Conservation (phyloP, 2,888 invertebrate species). For the Drosophila tanythrix region DNA sequence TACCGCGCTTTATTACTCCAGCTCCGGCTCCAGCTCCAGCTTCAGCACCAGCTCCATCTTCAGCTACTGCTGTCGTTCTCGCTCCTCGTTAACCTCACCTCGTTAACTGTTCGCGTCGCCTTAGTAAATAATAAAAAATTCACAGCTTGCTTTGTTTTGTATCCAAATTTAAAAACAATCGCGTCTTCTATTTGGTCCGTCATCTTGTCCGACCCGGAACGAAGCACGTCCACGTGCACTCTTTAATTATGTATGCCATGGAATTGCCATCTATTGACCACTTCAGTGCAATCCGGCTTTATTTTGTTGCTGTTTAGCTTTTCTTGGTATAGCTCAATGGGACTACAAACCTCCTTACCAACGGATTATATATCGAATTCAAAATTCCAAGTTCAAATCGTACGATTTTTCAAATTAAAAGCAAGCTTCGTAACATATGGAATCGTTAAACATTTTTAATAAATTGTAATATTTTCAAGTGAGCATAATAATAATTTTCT, state of each 20-base stretch:
- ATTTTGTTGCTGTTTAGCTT: not conserved
- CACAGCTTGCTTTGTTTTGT: conserved; percentile 60
- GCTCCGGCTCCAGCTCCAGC: conserved; percentile 9
- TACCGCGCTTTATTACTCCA: conserved; percentile 64
- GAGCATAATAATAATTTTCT: not conserved
- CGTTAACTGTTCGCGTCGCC: conserved; percentile 51
- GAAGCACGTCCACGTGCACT: conserved; percentile 33
- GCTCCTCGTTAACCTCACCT: conserved; percentile 35
- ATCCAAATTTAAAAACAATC: conserved; percentile 69
- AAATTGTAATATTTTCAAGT: no score
- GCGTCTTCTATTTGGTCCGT: conserved; percentile 62
- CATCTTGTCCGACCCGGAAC: conserved; percentile 13
- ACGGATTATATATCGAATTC: not conserved
- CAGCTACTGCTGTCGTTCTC: conserved; percentile 8
- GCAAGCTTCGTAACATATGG: not conserved
- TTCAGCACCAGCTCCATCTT: conserved; percentile 15
- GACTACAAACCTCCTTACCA: not conserved
- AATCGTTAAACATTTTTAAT: not conserved
- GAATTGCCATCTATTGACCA: not conserved
- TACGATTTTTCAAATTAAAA: not conserved
- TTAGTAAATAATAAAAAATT: conserved; percentile 61
- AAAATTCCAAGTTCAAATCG: not conserved
- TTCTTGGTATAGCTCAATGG: not conserved
- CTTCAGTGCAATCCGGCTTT: not conserved
- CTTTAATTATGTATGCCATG: conserved; percentile 28